Evolutionary conservation across 2,888 invertebrate genomes (phyloP).

Genomic region (Lasius platythorax): DNA sequence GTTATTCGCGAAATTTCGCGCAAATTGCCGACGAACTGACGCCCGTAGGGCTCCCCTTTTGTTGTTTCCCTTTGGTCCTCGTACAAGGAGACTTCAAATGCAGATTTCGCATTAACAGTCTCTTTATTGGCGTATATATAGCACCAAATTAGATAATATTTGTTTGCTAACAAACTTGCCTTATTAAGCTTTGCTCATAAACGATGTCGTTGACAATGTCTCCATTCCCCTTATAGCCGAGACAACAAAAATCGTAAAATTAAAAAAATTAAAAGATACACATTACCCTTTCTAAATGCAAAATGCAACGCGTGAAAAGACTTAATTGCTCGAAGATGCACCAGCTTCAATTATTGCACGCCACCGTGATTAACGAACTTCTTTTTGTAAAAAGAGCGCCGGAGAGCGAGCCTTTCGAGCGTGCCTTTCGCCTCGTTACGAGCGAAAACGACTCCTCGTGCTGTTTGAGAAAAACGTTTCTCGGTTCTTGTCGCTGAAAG

Average conservation of each 20-base stretch:
- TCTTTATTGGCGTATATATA: background rate
- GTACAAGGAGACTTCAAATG: constrained; percentile 12
- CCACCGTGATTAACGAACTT: constrained; percentile 12
- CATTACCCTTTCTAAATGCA: background rate
- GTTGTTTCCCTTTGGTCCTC: constrained; percentile 8
- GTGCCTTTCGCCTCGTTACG: background rate
- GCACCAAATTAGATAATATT: background rate
- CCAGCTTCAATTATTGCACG: constrained; percentile 27
- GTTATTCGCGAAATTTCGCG: constrained; percentile 51
- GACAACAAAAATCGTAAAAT: background rate
- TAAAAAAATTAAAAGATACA: background rate
- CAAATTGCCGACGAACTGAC: constrained; percentile 46
- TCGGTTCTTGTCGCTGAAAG: background rate
- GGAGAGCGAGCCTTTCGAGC: background rate
- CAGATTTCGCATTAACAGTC: constrained; percentile 16
- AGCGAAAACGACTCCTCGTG: background rate
- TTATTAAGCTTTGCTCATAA: background rate
- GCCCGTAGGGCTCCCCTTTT: constrained; percentile 4
- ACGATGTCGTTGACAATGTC: background rate
- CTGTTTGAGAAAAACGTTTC: constrained; percentile 8
- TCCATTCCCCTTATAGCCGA: background rate
- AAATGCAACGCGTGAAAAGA: background rate
- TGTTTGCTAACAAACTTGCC: background rate
- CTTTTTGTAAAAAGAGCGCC: background rate
- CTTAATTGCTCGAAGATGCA: constrained; percentile 8